These are phyloP conservation scores for Megaceryle torquata DNA, from an alignment of 2,113 vertebrate species.

Conservation along the genomic window DNA sequence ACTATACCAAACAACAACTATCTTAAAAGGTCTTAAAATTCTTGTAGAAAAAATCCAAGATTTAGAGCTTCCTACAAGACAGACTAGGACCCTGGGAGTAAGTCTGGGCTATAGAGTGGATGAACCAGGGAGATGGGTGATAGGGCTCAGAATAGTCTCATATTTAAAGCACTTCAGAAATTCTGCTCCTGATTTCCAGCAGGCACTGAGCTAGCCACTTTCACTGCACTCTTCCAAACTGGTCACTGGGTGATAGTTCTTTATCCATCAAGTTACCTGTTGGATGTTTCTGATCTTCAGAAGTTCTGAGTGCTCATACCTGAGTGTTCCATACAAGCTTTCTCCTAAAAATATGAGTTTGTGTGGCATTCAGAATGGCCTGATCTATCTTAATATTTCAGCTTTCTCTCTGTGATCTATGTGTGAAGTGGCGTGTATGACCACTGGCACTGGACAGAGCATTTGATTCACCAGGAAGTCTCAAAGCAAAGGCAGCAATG, in stretches of 20 bases:
- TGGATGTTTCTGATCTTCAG: neutral
- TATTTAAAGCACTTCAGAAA: neutral
- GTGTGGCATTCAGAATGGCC: neutral
- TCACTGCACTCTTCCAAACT: accelerated
- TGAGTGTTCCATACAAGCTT: neutral
- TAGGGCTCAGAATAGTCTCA: neutral
- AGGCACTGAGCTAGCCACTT: neutral
- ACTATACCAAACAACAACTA: neutral
- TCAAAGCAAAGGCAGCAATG: neutral
- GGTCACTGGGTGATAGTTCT: neutral
- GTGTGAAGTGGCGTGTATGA: neutral
- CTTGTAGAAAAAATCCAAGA: neutral
- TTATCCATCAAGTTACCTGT: neutral
- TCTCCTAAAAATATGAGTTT: neutral
- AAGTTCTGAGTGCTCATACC: neutral
- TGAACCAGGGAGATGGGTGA: neutral
- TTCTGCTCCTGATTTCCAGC: accelerated
- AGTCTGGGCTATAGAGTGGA: neutral
- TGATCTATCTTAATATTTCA: neutral
- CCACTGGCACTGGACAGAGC: neutral
- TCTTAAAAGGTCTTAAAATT: neutral
- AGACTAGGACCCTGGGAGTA: neutral
- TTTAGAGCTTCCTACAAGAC: neutral
- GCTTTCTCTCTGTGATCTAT: neutral
- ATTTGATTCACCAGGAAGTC: neutral